Base-by-base conservation (phyloP, 2,797 vertebrate genomes). In the Glyptemys insculpta region DNA sequence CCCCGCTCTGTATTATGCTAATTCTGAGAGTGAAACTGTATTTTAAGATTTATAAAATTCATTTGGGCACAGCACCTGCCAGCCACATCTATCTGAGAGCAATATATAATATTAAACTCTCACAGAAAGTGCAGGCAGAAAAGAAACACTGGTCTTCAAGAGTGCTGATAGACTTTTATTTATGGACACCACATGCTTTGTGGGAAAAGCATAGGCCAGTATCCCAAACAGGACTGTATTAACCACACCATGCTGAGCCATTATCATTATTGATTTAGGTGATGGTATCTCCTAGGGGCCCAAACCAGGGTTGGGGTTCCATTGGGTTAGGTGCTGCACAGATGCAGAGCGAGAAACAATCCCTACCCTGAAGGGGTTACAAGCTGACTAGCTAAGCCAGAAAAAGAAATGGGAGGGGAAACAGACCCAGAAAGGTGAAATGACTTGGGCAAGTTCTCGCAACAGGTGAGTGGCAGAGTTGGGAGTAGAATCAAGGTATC, bases 21-120 rank as follows among this genome's bases (percentile, higher is more conserved):
- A 95, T 91, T 92, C 44, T 88, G 91, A 44, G 47, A 93, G 50
- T 86, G 78, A 80, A 89, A 87, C 88, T 86, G 16, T 74, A 37
- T 74, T 91, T 10, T 34, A n/a, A 91, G 86, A 85, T 85, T 92
- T 81, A 94, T 96, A 91, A 94, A 95, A 91, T 83, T 49, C 15
- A 5, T 93, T 83, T 95, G 79, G 52, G 44, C 85, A 54, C 57
- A 95, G 65, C 19, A 78, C 76, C 95, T 57, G 90, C 53, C 74
- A 92, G 29, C 68, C 59, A 49, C 52, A 83, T 72, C 79, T 83
- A 3, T 78, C 86, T 92, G 88, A 62, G 47, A 95, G 82, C 89
- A 84, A 86, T 91, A 76, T 53, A 93, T 93, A 83, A 85, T 62
- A 57, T 50, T 91, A 85, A 97, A 97, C 85, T 95, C 88, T 49